A percentile compares a stretch with the other conserved stretches of the same genome.
Conservation (phyloP, 2,797 vertebrate genomes). For the Tragelaphus oryx region DNA sequence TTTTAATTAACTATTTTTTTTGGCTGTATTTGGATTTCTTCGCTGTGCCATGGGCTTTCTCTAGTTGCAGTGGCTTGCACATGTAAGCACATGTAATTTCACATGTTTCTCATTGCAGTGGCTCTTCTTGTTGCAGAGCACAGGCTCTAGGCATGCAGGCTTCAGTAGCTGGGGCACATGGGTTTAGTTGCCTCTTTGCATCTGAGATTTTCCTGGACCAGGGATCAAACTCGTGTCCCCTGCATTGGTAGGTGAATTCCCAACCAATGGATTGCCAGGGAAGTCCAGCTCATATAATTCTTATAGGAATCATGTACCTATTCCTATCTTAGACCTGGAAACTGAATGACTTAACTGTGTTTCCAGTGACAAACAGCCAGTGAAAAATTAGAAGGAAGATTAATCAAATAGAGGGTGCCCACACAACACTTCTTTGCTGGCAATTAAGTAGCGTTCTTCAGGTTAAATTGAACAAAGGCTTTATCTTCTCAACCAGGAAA, state of each 20-base stretch:
- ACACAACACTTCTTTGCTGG: background rate
- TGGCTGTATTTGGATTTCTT: background rate
- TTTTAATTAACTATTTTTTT: background rate
- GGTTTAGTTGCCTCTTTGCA: background rate
- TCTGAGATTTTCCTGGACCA: background rate
- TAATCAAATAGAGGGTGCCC: background rate
- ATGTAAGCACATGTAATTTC: background rate
- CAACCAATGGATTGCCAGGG: background rate
- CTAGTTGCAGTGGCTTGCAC: background rate
- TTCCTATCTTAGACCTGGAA: background rate
- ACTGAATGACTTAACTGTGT: background rate
- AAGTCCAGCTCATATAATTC: background rate
- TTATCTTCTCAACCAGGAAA: background rate
- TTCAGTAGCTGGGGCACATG: background rate
- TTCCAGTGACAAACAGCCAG: background rate
- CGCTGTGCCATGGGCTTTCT: accelerated
- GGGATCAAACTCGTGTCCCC: background rate
- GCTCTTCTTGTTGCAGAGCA: background rate
- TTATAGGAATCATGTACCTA: background rate
- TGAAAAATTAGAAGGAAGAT: background rate
- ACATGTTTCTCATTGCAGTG: background rate
- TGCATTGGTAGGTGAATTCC: background rate
- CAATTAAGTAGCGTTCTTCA: background rate
- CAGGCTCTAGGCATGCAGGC: background rate
- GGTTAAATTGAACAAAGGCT: background rate